Evolutionary conservation across 2,888 invertebrate species (phyloP).

Genomic region (Zele albiditarsus): DNA sequence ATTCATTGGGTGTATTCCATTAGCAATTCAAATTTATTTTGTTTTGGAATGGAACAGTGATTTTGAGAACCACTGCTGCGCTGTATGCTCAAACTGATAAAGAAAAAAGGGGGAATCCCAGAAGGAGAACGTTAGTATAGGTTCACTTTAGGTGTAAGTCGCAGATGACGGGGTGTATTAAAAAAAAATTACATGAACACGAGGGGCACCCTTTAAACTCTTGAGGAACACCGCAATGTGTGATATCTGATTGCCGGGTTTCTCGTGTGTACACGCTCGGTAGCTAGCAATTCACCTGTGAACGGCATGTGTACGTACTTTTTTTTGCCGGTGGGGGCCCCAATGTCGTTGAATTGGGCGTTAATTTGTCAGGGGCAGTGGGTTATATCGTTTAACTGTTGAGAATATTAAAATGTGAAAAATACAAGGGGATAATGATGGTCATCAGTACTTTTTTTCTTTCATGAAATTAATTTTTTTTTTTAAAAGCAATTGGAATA

Average conservation of each 20-base stretch:
- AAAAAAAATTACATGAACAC: not conserved
- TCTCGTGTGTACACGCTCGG: not conserved
- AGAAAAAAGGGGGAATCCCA: slow-evolving; percentile 29
- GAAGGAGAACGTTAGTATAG: not conserved
- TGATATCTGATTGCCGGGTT: slow-evolving; percentile 58
- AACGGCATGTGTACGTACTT: slow-evolving; percentile 61
- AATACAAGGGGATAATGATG: not conserved
- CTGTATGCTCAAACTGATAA: not conserved
- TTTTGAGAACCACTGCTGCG: slow-evolving; percentile 54
- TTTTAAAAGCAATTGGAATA: too few species aligned
- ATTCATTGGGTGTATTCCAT: slow-evolving; percentile 55
- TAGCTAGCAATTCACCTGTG: slow-evolving; percentile 62
- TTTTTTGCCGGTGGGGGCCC: slow-evolving; percentile 49
- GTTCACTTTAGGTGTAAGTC: not conserved
- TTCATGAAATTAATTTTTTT: not conserved
- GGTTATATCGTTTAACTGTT: not conserved
- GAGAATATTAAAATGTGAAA: not conserved
- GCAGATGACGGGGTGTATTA: slow-evolving; percentile 44
- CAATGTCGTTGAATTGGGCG: slow-evolving; percentile 50
- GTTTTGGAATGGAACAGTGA: slow-evolving; percentile 32
- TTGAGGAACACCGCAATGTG: slow-evolving; percentile 18
- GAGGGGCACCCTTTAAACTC: not conserved
- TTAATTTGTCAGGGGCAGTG: slow-evolving; percentile 55
- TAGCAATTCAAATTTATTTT: slow-evolving; percentile 66
- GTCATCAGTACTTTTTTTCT: not conserved